phyloP scores from a whole-genome alignment of 2,888 invertebrate genomes.

The Dryobotodes eremita region DNA sequence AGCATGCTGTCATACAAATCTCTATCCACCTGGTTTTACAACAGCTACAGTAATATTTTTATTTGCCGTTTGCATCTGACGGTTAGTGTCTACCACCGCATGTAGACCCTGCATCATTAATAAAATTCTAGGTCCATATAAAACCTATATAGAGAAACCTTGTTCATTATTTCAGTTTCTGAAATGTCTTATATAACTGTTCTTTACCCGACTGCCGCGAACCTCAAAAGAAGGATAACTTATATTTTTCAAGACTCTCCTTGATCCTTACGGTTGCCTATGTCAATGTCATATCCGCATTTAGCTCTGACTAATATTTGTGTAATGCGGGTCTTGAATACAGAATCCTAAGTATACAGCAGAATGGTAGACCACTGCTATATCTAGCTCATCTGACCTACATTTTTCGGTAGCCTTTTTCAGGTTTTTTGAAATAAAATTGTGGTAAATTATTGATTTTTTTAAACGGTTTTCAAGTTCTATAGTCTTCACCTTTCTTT shows the following conservation, averaged over 20 bases:
- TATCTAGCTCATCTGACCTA: neutral
- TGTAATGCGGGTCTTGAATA: conserved; percentile 16
- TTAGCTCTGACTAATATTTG: conserved; percentile 20
- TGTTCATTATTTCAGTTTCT: neutral
- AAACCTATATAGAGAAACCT: neutral
- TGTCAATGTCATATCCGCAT: conserved; percentile 8
- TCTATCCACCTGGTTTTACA: no score
- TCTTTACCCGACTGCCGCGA: neutral
- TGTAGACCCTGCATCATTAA: neutral
- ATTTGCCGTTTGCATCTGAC: neutral
- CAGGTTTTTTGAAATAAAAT: neutral
- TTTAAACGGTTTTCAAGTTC: neutral
- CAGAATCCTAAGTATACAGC: conserved; percentile 27
- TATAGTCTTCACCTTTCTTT: neutral
- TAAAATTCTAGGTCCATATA: neutral
- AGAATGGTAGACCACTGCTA: neutral
- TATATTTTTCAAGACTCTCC: neutral
- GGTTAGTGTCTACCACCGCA: no score
- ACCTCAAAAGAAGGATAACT: neutral
- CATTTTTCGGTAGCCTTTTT: neutral
- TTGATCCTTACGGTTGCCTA: neutral
- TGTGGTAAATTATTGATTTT: no score
- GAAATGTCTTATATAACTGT: no score
- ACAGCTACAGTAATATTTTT: neutral
- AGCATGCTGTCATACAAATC: no score